Percentiles rank a stretch among this genome's conserved stretches.
Evolutionary conservation across 92 coral and sea anemone species (phyloP).

Genomic region (Pocillopora grandis): DNA sequence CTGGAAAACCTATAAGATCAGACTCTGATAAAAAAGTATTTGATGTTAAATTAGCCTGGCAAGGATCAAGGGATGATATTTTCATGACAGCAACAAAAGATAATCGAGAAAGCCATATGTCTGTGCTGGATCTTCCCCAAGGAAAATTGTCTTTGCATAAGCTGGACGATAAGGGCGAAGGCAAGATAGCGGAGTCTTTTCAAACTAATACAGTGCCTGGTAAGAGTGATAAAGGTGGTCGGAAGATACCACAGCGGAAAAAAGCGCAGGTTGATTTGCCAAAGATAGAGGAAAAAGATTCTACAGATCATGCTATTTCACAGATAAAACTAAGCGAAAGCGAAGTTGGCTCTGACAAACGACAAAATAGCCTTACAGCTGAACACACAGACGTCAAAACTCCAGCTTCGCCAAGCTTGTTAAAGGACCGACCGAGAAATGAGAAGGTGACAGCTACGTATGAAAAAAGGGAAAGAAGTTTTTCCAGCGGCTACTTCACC

Average conservation of each 20-base stretch:
- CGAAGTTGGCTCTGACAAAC: background rate
- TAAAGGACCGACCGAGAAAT: background rate
- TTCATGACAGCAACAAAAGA: background rate
- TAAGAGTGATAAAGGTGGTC: background rate
- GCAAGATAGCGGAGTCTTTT: conserved; percentile 6
- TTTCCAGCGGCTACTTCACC: background rate
- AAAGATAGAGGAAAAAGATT: conserved; percentile 14
- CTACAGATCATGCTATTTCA: background rate
- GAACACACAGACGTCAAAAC: background rate
- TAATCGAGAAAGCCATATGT: conserved; percentile 12
- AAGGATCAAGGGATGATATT: background rate
- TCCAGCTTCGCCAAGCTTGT: background rate
- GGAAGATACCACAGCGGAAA: background rate
- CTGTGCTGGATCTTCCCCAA: conserved; percentile 14
- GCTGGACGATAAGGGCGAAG: background rate
- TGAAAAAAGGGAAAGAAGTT: background rate
- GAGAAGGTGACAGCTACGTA: background rate
- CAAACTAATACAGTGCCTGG: background rate
- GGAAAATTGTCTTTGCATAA: background rate
- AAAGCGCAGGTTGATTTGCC: conserved; percentile 5
- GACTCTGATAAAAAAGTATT: background rate
- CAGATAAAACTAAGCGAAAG: background rate
- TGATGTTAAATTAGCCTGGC: conserved; percentile 44
- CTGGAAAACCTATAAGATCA: background rate
- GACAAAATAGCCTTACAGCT: conserved; percentile 11